A percentile compares a stretch with the other conserved stretches of the same genome.
phyloP scores from a whole-genome alignment of 2,888 invertebrate genomes.

The Seira musarum region DNA sequence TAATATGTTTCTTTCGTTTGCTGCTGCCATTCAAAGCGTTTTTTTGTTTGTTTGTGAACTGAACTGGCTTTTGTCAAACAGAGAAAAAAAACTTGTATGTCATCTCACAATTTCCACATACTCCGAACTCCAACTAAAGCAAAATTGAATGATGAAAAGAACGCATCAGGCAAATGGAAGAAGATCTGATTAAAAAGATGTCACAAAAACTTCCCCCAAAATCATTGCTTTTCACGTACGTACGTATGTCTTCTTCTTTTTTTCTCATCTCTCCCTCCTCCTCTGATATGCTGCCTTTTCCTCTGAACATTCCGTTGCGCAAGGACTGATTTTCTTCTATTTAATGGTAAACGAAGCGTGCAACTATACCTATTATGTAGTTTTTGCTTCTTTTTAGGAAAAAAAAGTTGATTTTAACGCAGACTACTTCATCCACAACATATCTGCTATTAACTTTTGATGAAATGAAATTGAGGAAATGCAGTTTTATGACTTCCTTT shows the following conservation, averaged over 20 bases:
- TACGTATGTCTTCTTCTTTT: constrained; percentile 1
- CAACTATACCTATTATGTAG: background rate
- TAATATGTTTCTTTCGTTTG: constrained; percentile 35
- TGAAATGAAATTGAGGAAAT: constrained; percentile 70
- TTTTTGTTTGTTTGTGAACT: constrained; percentile 40
- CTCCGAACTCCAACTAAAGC: no score
- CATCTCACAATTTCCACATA: constrained; percentile 7
- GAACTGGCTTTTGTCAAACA: constrained; percentile 53
- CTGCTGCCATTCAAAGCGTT: constrained; percentile 48
- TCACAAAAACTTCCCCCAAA: constrained; percentile 52
- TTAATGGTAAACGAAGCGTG: constrained; percentile 50
- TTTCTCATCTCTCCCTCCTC: constrained; percentile 29
- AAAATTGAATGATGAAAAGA: constrained; percentile 23
- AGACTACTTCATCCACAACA: background rate
- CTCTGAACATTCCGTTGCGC: constrained; percentile 51
- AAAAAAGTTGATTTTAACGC: background rate
- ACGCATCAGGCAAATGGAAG: background rate
- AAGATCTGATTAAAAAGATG: constrained; percentile 59
- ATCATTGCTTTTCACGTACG: constrained; percentile 40
- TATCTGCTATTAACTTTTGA: constrained; percentile 52
- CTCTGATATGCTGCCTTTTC: constrained; percentile 34
- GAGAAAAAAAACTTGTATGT: constrained; percentile 18
- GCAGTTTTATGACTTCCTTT: constrained; percentile 69
- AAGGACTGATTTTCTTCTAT: constrained; percentile 40
- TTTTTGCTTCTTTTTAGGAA: constrained; percentile 13